Evolutionary conservation across 1,140 invertebrate genomes (phyloP).

Genomic region (Amphibalanus amphitrite): DNA sequence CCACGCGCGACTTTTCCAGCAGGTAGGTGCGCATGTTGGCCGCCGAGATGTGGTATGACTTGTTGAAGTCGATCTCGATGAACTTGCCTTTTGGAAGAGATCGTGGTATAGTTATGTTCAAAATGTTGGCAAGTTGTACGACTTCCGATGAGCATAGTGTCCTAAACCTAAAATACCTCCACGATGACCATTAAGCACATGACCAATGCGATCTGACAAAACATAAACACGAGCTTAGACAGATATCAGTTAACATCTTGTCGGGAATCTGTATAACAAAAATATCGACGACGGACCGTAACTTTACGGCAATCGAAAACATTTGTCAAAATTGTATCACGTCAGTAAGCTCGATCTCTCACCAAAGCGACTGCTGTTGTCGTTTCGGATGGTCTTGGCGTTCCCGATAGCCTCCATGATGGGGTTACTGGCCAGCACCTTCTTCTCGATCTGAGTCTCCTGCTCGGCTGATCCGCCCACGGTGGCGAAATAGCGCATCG

Average conservation of each 20-base stretch:
- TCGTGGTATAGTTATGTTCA: neutral
- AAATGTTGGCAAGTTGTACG: too few relatives aligned
- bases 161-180: too few relatives aligned
- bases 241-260: too few relatives aligned
- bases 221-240: too few relatives aligned
- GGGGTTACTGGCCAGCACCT: slow-evolving; percentile 91
- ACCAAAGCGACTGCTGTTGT: slow-evolving; percentile 90
- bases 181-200: too few relatives aligned
- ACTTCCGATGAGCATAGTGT: too few relatives aligned
- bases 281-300: too few relatives aligned
- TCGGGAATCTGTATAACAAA: too few relatives aligned
- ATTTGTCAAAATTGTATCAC: too few relatives aligned
- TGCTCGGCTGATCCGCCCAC: slow-evolving; percentile 67
- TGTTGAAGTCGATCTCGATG: slow-evolving; percentile 88
- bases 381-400: slow-evolving; percentile 95
- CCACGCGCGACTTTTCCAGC: slow-evolving; percentile 88
- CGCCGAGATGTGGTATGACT: slow-evolving; percentile 64
- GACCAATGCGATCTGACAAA: too few relatives aligned
- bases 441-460: slow-evolving; percentile 88
- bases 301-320: too few relatives aligned
- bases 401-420: slow-evolving; percentile 99
- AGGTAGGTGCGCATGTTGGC: slow-evolving; percentile 97
- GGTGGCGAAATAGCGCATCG: slow-evolving; percentile 94
- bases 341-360: too few relatives aligned
- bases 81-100: slow-evolving; percentile 36